Percentiles rank a stretch among this genome's conserved stretches.
Conservation (phyloP, 2,888 invertebrate species). For the Limnephilus marmoratus region DNA sequence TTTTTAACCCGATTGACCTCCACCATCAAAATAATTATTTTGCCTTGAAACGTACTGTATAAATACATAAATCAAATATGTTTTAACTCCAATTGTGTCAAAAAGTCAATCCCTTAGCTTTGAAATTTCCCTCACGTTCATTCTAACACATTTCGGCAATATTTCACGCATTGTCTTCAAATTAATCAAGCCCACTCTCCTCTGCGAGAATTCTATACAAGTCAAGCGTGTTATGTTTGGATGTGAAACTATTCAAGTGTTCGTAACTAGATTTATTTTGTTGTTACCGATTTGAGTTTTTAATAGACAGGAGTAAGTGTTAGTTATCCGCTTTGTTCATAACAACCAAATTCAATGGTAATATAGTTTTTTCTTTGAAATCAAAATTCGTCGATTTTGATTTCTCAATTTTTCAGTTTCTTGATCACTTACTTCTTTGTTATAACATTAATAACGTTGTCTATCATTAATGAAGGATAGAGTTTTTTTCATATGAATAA, state of each 20-base stretch:
- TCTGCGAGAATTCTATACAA: not conserved
- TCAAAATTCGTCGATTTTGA: not conserved
- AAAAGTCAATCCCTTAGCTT: not conserved
- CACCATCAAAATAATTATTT: not conserved
- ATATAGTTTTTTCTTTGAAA: not conserved
- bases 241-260: not conserved
- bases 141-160: not conserved
- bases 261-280: not conserved
- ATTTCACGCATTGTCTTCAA: not conserved
- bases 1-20: not conserved
- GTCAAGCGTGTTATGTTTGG: not conserved
- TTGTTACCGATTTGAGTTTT: not conserved
- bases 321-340: not conserved
- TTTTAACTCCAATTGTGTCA: not conserved
- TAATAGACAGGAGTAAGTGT: not conserved
- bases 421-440: not conserved
- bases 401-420: not conserved
- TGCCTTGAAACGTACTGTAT: not conserved
- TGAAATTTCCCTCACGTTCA: not conserved
- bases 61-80: not conserved
- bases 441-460: not conserved
- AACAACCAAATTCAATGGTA: not conserved
- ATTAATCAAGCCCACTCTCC: not conserved
- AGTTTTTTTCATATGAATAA: no score
- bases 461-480: no score